Evolutionary conservation across 1,140 invertebrate genomes (phyloP).

Genomic region (Euura saliciscinereae): DNA sequence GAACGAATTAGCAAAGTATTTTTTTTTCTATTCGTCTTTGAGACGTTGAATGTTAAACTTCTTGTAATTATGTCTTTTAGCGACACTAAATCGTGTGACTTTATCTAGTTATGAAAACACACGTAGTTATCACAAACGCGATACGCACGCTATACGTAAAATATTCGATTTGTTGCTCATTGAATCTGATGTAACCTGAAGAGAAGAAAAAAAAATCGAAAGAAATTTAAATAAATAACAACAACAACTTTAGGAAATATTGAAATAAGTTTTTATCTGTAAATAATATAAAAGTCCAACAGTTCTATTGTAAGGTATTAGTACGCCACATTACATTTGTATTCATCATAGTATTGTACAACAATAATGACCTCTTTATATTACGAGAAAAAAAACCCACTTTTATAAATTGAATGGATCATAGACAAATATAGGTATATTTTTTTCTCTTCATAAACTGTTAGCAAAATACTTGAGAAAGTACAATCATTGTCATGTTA

Average conservation of each 20-base stretch:
- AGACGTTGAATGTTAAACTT: background rate
- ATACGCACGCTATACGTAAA: background rate
- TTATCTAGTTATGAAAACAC: background rate
- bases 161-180: background rate
- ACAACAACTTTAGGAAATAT: background rate
- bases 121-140: background rate
- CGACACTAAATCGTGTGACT: background rate
- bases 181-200: background rate
- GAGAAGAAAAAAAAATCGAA: background rate
- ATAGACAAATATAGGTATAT: background rate
- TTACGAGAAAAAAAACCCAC: background rate
- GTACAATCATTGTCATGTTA: too few relatives aligned
- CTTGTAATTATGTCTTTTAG: background rate
- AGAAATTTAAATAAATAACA: background rate
- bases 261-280: background rate
- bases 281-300: background rate
- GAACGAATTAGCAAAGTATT: background rate
- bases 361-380: background rate
- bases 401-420: background rate
- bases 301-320: background rate
- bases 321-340: background rate
- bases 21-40: background rate
- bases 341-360: constrained; percentile 2
- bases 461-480: background rate
- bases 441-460: background rate